A percentile compares a stretch with the other conserved stretches of the same genome.
These are phyloP conservation scores for Ridgeia piscesae DNA, from an alignment of 1,140 invertebrate species.

Conservation along the genomic window DNA sequence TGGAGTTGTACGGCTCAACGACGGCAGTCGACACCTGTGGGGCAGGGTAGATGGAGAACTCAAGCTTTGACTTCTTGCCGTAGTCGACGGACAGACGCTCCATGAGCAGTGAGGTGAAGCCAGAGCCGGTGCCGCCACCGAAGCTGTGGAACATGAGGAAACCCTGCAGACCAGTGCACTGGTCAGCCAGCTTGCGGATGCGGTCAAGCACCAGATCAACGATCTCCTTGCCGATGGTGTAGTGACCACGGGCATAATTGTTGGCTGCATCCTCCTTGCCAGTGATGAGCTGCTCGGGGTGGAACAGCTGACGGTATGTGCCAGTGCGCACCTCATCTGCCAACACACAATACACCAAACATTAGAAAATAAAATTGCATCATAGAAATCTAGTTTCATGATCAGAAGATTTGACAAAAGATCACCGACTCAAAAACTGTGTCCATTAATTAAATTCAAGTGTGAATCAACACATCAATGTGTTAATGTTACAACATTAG, in stretches of 20 bases:
- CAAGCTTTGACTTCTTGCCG: background rate
- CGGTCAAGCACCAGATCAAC: background rate
- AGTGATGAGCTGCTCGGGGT: background rate
- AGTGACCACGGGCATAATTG: background rate
- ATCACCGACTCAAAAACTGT: no score
- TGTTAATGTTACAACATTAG: no score
- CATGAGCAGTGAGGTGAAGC: background rate
- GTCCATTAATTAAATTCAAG: no score
- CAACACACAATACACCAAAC: background rate
- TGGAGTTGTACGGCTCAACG: background rate
- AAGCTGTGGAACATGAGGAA: background rate
- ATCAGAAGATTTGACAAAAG: background rate
- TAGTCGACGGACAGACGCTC: background rate
- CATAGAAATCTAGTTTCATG: background rate
- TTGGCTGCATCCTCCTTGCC: slow-evolving; percentile 3
- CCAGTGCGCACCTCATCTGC: background rate
- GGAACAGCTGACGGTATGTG: background rate
- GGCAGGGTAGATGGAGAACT: background rate
- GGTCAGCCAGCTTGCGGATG: background rate
- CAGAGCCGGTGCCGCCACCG: background rate
- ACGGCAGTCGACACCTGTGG: background rate
- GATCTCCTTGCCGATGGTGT: background rate
- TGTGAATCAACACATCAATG: no score
- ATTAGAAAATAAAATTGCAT: background rate
- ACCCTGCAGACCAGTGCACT: background rate